These are phyloP conservation scores for Sinopyrophorus schimmeli DNA, from an alignment of 2,888 invertebrate species.

Conservation along the genomic window DNA sequence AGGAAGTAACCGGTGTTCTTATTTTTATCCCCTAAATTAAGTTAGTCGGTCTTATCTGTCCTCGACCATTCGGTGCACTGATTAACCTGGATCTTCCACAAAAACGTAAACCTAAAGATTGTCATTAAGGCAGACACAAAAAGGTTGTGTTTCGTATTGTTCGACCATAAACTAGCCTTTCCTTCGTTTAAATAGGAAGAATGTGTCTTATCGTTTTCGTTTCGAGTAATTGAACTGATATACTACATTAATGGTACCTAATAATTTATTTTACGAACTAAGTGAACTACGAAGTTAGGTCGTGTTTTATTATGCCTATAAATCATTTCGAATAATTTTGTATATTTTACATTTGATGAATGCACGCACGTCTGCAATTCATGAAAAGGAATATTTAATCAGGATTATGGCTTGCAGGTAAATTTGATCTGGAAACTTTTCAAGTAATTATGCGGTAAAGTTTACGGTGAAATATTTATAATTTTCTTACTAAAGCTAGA, in stretches of 20 bases:
- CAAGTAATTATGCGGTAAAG: slow-evolving; percentile 5
- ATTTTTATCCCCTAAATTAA: slow-evolving; percentile 32
- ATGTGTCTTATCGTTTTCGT: slow-evolving; percentile 9
- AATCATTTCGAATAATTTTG: slow-evolving; percentile 9
- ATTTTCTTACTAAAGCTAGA: no score
- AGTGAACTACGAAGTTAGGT: slow-evolving; percentile 5
- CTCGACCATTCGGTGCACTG: slow-evolving; percentile 26
- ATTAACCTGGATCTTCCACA: slow-evolving; percentile 28
- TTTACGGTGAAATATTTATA: slow-evolving; percentile 5
- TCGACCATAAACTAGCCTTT: slow-evolving; percentile 4
- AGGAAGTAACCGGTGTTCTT: slow-evolving; percentile 28
- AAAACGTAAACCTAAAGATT: slow-evolving; percentile 23
- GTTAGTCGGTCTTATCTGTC: slow-evolving; percentile 30
- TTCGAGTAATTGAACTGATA: slow-evolving; percentile 14
- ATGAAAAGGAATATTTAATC: slow-evolving; percentile 12
- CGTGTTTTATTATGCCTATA: slow-evolving; percentile 11
- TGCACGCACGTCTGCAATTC: slow-evolving; percentile 13
- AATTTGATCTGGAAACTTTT: slow-evolving; percentile 10
- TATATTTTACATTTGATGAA: slow-evolving; percentile 16
- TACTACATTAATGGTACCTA: slow-evolving; percentile 5
- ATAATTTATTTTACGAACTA: slow-evolving; percentile 5
- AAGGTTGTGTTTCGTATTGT: slow-evolving; percentile 19
- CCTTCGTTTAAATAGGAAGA: slow-evolving; percentile 6
- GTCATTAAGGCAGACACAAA: slow-evolving; percentile 16
- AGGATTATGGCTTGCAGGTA: slow-evolving; percentile 10